Evolutionary conservation across 2,113 vertebrate species (phyloP), one percentile per base, ranked within the genome.

Genomic region (Pipra filicauda): DNA sequence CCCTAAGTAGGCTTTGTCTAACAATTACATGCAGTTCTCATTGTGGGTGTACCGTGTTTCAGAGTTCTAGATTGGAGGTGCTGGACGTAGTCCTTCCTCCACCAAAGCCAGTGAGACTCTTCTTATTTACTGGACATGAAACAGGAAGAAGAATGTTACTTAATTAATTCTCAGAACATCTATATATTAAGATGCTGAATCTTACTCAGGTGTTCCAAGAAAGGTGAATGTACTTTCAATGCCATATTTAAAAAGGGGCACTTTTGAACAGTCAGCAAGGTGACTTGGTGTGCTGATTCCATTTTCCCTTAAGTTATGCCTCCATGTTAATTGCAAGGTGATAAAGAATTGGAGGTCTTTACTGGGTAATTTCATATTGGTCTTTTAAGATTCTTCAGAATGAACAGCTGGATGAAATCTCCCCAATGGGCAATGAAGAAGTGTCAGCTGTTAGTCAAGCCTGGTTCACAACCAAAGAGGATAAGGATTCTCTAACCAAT

Each of bases 391-490:
- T 99, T 94, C 97, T 99, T 66, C 99, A 99, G 97, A 99, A 99
- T 83, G 98, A 99, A 17, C 98, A 98, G 78, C 90, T 98, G 96
- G 98, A 98, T 96, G 98, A 98, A 72, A 95, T 98, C n/a, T 98
- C 98, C 46, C 87, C 99, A 51, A 69, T 98, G 97, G 98, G 98
- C 97, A 97, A 97, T 19, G 98, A 99, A 55, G 98, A 99, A 65
- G 98, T 99, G 75, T 99, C 99, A 26, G 98, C 99, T 33, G 99
- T 99, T 95, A 99, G 99, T 95, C 99, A 99, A 95, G 99, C 99
- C 67, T 99, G 99, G 99, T 99, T 99, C 97, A 99, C 99, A 49
- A 99, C 99, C 33, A 99, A 99, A 98, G 99, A 99, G 95, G 99
- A 99, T 97, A 99, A 99, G 95, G 99, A 99, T 98, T 99, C 99